Conservation (phyloP, 2,113 vertebrate genomes). For the Oryzias celebensis region DNA sequence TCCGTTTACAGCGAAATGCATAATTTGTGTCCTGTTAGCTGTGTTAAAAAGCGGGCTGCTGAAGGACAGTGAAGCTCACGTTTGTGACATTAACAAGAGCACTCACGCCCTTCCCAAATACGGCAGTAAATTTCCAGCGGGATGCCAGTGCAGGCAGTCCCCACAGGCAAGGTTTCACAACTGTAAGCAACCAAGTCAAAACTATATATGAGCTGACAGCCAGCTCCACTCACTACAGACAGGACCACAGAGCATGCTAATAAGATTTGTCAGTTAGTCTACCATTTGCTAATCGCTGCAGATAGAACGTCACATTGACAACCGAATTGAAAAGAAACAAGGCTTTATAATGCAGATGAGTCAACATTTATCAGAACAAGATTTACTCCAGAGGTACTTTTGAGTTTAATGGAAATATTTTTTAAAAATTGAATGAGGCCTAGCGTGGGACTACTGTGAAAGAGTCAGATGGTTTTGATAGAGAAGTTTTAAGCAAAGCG, state of each 20-base stretch:
- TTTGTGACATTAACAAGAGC: conserved; percentile 50
- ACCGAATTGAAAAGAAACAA: conserved; percentile 10
- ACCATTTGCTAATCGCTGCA: conserved; percentile 19
- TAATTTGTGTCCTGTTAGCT: background rate
- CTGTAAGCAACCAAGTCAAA: conserved; percentile 46
- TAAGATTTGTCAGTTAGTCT: conserved; percentile 22
- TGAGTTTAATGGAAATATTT: background rate
- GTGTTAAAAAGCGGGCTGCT: conserved; percentile 13
- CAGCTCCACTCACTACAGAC: conserved; percentile 27
- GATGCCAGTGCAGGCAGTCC: conserved; percentile 65
- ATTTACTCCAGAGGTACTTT: conserved; percentile 15
- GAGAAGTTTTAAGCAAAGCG: conserved; percentile 20
- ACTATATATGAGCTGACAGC: conserved; percentile 37
- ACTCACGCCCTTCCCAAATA: conserved; percentile 70
- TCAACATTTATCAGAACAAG: conserved; percentile 1
- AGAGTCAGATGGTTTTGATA: conserved; percentile 19
- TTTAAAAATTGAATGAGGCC: background rate
- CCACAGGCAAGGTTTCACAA: conserved; percentile 65
- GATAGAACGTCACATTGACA: conserved; percentile 23
- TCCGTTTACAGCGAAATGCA: too few relatives aligned
- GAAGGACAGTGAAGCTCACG: conserved; percentile 38
- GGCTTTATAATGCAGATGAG: background rate
- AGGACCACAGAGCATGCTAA: conserved; percentile 20
- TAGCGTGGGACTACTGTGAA: background rate
- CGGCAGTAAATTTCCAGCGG: conserved; percentile 69